Evolutionary conservation across 2,113 vertebrate genomes (phyloP).

Genomic region (Dolichallabes microphthalmus): DNA sequence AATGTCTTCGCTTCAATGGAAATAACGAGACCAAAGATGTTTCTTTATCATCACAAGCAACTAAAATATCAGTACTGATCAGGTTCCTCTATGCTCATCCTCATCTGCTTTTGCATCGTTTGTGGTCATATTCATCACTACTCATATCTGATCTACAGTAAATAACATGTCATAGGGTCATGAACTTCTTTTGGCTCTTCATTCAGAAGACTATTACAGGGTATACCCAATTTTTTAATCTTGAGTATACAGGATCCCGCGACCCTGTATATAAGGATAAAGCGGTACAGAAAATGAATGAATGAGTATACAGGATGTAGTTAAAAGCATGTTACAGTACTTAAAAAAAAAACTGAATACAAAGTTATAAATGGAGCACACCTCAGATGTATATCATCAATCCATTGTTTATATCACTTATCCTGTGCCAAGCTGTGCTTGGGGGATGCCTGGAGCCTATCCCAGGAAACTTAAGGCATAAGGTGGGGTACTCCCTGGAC

Average conservation of each 20-base stretch:
- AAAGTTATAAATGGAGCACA: not conserved
- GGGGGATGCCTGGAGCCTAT: too few species aligned
- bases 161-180: not conserved
- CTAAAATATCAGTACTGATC: not conserved
- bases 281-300: too few species aligned
- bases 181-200: not conserved
- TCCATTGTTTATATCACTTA: too few species aligned
- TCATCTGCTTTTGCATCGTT: not conserved
- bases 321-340: not conserved
- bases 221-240: not conserved
- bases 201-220: not conserved
- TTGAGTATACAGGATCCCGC: not conserved
- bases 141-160: not conserved
- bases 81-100: not conserved
- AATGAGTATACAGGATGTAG: not conserved
- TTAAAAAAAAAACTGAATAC: not conserved
- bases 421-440: too few species aligned
- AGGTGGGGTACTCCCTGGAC: too few species aligned
- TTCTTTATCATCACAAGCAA: not conserved
- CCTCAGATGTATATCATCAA: too few species aligned
- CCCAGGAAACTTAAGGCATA: too few species aligned
- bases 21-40: not conserved
- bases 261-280: too few species aligned
- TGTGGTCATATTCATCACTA: not conserved
- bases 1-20: not conserved